Conservation (phyloP, 2,888 invertebrate species). For the Ptilodon capucinus region DNA sequence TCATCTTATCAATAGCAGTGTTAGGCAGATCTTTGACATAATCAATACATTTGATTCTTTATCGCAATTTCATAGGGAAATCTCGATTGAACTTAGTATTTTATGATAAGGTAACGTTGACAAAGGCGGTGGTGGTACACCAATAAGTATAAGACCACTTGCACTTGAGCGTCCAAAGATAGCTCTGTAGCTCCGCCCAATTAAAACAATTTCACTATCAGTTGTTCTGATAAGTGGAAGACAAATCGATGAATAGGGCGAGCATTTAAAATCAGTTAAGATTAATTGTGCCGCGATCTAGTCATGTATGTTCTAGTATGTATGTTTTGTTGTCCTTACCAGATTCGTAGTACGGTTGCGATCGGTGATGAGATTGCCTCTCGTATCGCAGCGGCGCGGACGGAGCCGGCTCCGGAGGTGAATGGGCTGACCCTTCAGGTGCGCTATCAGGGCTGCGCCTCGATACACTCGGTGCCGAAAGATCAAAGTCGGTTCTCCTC, state of each 20-base stretch:
- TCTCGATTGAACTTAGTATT: background rate
- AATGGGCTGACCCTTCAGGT: constrained; percentile 72
- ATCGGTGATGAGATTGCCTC: constrained; percentile 63
- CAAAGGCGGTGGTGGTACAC: too few relatives aligned
- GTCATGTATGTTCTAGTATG: too few relatives aligned
- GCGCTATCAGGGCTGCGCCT: constrained; percentile 75
- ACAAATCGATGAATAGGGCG: too few relatives aligned
- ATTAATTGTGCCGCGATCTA: too few relatives aligned
- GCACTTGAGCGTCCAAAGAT: too few relatives aligned
- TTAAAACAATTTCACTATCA: too few relatives aligned
- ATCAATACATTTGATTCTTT: background rate
- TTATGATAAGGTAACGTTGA: too few relatives aligned
- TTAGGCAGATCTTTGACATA: background rate
- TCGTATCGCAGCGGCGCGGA: constrained; percentile 71
- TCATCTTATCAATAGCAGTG: background rate
- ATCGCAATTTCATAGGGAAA: background rate
- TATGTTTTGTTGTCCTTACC: too few relatives aligned
- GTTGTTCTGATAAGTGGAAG: too few relatives aligned
- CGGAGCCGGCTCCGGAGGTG: constrained; percentile 78
- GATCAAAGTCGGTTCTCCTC: constrained; percentile 73
- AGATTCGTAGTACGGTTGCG: constrained; percentile 78
- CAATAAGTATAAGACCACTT: too few relatives aligned
- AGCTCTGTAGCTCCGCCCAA: too few relatives aligned
- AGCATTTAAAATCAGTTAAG: too few relatives aligned
- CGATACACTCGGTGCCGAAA: constrained; percentile 69